Conservation (phyloP, 2,113 vertebrate genomes). For the Donacobius atricapilla region DNA sequence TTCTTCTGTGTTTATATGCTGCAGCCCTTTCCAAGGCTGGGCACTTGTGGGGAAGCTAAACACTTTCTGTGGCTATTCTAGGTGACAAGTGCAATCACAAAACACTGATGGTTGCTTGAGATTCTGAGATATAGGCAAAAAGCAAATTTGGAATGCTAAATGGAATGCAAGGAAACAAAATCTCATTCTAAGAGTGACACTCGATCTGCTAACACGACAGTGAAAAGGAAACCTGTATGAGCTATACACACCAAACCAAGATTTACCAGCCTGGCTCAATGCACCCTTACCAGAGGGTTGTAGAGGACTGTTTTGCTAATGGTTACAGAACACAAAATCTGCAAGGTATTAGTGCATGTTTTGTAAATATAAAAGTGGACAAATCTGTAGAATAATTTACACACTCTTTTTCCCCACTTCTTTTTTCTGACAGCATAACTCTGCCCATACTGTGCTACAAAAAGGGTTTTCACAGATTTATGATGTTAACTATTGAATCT, state of each 20-base stretch:
- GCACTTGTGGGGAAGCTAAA: not conserved
- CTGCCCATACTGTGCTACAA: constrained; percentile 26
- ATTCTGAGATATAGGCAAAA: not conserved
- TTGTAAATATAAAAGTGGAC: not conserved
- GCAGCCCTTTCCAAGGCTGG: not conserved
- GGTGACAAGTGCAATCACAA: not conserved
- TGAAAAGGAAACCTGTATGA: not conserved
- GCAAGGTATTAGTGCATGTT: not conserved
- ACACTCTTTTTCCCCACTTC: not conserved
- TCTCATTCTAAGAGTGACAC: not conserved
- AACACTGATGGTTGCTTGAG: not conserved
- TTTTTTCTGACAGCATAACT: not conserved
- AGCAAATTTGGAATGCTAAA: not conserved
- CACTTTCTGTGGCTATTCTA: not conserved
- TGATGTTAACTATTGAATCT: constrained; percentile 50
- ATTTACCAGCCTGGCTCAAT: not conserved
- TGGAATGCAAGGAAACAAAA: not conserved
- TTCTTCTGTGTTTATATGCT: not conserved
- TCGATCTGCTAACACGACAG: not conserved
- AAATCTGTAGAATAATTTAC: constrained; percentile 23
- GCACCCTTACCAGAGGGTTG: not conserved
- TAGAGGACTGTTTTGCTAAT: not conserved
- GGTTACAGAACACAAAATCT: not conserved
- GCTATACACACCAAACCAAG: not conserved
- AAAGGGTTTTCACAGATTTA: not conserved